Conservation (phyloP, 1,140 invertebrate species). For the Orussus abietinus region DNA sequence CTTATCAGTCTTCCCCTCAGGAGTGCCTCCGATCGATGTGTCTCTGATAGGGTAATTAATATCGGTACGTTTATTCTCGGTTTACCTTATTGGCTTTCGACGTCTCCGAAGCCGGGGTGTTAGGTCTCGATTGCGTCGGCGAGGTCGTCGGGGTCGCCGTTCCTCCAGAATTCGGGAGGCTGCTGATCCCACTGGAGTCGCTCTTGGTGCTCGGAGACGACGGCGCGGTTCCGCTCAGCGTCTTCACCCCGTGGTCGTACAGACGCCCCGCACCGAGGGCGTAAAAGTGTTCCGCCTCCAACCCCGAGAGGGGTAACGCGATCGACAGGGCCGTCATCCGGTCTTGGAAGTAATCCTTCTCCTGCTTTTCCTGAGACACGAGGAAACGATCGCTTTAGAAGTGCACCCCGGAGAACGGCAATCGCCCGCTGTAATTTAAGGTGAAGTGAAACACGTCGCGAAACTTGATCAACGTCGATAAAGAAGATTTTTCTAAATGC, state of each 20-base stretch:
- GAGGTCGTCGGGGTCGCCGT: conserved; percentile 15
- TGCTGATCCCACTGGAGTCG: conserved; percentile 28
- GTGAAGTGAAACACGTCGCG: too few relatives aligned
- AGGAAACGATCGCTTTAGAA: too few relatives aligned
- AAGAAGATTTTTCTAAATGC: too few relatives aligned
- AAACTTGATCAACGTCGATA: too few relatives aligned
- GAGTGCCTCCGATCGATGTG: too few relatives aligned
- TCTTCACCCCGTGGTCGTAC: conserved; percentile 18
- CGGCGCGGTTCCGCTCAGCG: conserved; percentile 8
- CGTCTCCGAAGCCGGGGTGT: conserved; percentile 8
- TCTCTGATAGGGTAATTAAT: too few relatives aligned
- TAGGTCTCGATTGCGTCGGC: conserved; percentile 19
- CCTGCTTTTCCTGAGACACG: not conserved
- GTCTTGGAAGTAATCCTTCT: too few relatives aligned
- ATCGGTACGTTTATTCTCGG: too few relatives aligned
- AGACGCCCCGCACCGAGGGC: conserved; percentile 14
- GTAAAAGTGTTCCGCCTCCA: conserved; percentile 22
- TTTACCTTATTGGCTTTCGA: too few relatives aligned
- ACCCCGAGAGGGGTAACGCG: conserved; percentile 24
- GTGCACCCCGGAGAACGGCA: too few relatives aligned
- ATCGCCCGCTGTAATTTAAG: too few relatives aligned
- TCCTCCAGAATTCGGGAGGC: conserved; percentile 19
- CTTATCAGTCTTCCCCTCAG: too few relatives aligned
- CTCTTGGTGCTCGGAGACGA: conserved; percentile 25
- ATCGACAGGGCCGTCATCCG: conserved; percentile 33